phyloP scores from a whole-genome alignment of 2,113 vertebrate genomes.

The Eleginops maclovinus region DNA sequence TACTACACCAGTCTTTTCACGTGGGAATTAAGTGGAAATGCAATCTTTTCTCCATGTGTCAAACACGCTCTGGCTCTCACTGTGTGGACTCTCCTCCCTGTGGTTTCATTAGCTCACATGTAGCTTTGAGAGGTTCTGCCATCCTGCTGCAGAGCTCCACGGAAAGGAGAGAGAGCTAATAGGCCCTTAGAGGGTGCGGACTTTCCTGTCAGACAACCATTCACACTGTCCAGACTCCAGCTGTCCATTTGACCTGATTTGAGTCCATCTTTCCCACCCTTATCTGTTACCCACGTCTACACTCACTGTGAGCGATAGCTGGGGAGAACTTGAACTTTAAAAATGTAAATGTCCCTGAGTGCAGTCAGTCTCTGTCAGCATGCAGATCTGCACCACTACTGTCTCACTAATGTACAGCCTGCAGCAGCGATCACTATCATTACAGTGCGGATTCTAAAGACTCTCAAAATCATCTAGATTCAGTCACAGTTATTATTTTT shows the following conservation, averaged over 20 bases:
- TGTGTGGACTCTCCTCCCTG: slow-evolving; percentile 36
- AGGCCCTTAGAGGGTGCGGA: slow-evolving; percentile 63
- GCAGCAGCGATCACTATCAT: background rate
- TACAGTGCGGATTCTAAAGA: background rate
- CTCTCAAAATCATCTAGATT: background rate
- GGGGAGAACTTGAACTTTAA: slow-evolving; percentile 26
- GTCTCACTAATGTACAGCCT: slow-evolving; percentile 1
- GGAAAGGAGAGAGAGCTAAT: slow-evolving; percentile 53
- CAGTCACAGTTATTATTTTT: background rate
- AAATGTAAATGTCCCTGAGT: slow-evolving; percentile 41
- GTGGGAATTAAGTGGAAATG: background rate
- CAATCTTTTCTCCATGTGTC: slow-evolving; percentile 23
- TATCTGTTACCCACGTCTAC: slow-evolving; percentile 19
- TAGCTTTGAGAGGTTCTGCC: slow-evolving; percentile 47
- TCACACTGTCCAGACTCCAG: slow-evolving; percentile 34
- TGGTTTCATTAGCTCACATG: slow-evolving; percentile 69
- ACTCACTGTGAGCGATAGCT: slow-evolving; percentile 21
- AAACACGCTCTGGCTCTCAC: slow-evolving; percentile 5
- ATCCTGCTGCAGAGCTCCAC: slow-evolving; percentile 20
- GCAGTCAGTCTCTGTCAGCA: slow-evolving; percentile 16
- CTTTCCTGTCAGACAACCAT: slow-evolving; percentile 49
- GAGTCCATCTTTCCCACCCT: slow-evolving; percentile 38
- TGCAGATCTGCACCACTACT: slow-evolving; percentile 1
- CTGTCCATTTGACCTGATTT: slow-evolving; percentile 53
- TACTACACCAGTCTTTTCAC: background rate